Evolutionary conservation across 2,888 invertebrate species (phyloP), one percentile per base, ranked within the genome.

Genomic region (Helicoverpa assulta): DNA sequence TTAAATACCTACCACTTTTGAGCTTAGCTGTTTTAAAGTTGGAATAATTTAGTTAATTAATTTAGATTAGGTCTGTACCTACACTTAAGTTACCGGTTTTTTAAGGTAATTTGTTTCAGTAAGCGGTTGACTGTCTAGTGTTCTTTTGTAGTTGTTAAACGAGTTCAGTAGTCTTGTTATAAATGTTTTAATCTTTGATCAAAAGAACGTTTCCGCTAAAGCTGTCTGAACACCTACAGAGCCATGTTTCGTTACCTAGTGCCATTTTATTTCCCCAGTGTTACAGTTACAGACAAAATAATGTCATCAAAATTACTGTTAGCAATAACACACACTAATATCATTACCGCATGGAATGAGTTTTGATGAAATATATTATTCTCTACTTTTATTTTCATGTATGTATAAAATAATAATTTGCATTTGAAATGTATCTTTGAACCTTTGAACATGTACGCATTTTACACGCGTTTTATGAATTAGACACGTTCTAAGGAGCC

Each of bases 1-100:
- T 87, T 88, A 90, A 86, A 89, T 91, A 89, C 92, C 90, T 84
- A 83, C 68, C 81, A 87, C 76, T 87, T 89, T 86, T 85, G 85
- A 89, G 83, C 79, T 88, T 88, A 90, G 87, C 82, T 77, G 81
- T 87, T 87, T 85, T 88, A 86, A 83, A 79, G 71, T 84, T 83
- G 74, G 78, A 82, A 76, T 85, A 83, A 86, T 84, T 89, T 86
- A 89, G 87, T 88, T 86, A 81, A 78, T 79, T 81, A 75, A 84
- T 86, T 89, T 89, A 85, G 82, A 78, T 85, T 86, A 84, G 85
- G 78, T 80, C 76, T 83, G 80, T 86, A 47, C 47, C 47, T 84
- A 81, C 83, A 76, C 37, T 57, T 86, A 85, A 85, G 84, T 90
- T 89, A 91, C 87, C 86, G 86, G 82, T 78, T 85, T 85, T 78